phyloP scores from a whole-genome alignment of 1,140 invertebrate species.

The Drosophila albomicans region DNA sequence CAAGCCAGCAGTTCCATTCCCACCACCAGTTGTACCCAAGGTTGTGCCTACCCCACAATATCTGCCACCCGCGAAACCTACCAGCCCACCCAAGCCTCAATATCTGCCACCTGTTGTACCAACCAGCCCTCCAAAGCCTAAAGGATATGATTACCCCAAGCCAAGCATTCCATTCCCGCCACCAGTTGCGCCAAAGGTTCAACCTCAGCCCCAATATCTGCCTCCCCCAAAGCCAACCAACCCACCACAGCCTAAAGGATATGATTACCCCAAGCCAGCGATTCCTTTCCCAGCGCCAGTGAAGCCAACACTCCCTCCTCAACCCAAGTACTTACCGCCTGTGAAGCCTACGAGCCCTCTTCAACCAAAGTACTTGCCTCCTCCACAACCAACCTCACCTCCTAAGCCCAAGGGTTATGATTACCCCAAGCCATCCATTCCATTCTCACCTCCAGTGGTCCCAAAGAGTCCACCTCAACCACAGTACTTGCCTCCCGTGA shows the following conservation, averaged over 20 bases:
- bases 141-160: slow-evolving; percentile 65
- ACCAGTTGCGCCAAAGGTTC: slow-evolving; percentile 33
- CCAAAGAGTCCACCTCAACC: slow-evolving; percentile 48
- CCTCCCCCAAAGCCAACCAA: slow-evolving; percentile 33
- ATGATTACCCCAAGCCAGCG: slow-evolving; percentile 43
- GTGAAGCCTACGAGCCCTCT: slow-evolving; percentile 36
- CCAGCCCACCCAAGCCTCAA: slow-evolving; percentile 46
- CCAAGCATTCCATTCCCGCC: slow-evolving; percentile 58
- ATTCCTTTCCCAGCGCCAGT: slow-evolving; percentile 43
- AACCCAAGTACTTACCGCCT: slow-evolving; percentile 26
- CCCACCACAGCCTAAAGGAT: slow-evolving; percentile 47
- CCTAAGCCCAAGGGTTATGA: slow-evolving; percentile 46
- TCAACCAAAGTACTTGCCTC: slow-evolving; percentile 16
- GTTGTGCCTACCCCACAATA: slow-evolving; percentile 41
- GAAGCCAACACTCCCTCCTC: slow-evolving; percentile 27
- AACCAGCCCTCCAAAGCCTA: slow-evolving; percentile 42
- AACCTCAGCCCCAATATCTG: slow-evolving; percentile 44
- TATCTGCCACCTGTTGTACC: slow-evolving; percentile 54
- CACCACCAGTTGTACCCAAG: slow-evolving; percentile 40
- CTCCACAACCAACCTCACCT: background rate
- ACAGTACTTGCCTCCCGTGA: slow-evolving; percentile 39
- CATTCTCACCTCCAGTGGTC: slow-evolving; percentile 53
- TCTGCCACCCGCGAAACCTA: slow-evolving; percentile 36
- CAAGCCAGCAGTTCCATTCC: slow-evolving; percentile 61
- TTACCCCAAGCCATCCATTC: slow-evolving; percentile 67